These are phyloP conservation scores for Perca schrenkii DNA, from an alignment of 2,113 vertebrate species.

Conservation along the genomic window DNA sequence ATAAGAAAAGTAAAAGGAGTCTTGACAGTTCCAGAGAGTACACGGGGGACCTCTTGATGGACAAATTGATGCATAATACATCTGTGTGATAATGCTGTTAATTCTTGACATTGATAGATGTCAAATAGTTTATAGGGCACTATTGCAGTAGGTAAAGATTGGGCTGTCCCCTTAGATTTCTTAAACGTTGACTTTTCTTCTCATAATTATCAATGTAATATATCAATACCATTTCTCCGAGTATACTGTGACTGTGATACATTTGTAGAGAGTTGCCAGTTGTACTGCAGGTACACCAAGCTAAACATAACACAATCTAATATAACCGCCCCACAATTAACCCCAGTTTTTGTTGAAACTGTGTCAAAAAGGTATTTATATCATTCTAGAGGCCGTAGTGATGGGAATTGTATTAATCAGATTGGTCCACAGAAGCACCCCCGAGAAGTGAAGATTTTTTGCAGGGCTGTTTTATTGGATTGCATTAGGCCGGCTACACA, in stretches of 20 bases:
- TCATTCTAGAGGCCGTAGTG: background rate
- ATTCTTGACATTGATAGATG: background rate
- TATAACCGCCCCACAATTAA: background rate
- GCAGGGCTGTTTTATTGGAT: background rate
- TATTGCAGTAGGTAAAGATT: background rate
- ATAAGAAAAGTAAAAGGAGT: background rate
- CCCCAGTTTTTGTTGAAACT: background rate
- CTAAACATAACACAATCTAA: background rate
- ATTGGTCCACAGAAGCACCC: too few species aligned
- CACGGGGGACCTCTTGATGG: background rate
- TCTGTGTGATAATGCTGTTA: background rate
- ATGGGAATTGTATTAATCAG: background rate
- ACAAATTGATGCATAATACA: slow-evolving; percentile 7
- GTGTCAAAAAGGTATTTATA: background rate
- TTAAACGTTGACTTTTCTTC: background rate
- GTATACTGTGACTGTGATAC: background rate
- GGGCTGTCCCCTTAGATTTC: too few species aligned
- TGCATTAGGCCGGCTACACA: too few species aligned
- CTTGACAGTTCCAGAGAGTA: background rate
- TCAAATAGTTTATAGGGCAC: background rate
- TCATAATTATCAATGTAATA: background rate
- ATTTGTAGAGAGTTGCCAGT: background rate
- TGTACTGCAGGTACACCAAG: background rate
- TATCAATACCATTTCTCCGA: background rate
- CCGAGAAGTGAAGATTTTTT: too few species aligned